Conservation (phyloP, 1,140 invertebrate genomes). For the Drosophila serrata region DNA sequence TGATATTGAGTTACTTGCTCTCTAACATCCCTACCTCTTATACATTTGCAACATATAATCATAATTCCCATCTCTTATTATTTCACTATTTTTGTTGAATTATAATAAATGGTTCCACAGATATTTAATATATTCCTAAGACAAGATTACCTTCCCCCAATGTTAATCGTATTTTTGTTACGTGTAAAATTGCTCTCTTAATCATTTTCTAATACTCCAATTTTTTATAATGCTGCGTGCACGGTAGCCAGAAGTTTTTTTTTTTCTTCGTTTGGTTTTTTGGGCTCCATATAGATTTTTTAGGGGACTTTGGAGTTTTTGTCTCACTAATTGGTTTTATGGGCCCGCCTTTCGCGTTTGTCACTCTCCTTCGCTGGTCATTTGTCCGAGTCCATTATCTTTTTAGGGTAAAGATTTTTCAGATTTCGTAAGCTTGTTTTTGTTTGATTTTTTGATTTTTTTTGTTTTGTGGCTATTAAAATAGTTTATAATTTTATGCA, state of each 20-base stretch:
- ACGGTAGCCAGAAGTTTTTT: conserved; percentile 46
- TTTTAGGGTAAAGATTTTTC: conserved; percentile 40
- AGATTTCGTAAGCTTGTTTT: conserved; percentile 50
- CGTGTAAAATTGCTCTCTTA: conserved; percentile 10
- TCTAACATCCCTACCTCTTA: too few relatives aligned
- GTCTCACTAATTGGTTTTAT: conserved; percentile 61
- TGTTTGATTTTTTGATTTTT: not conserved
- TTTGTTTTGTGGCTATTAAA: conserved; percentile 46
- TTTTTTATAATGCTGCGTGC: conserved; percentile 23
- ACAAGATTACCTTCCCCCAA: too few relatives aligned
- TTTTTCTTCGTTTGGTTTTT: conserved; percentile 8
- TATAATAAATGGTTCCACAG: not conserved
- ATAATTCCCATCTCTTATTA: too few relatives aligned
- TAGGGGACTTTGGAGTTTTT: conserved; percentile 15
- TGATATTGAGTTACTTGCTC: too few relatives aligned
- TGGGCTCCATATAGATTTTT: conserved; percentile 1
- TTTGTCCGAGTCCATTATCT: conserved; percentile 60
- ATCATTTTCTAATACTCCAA: conserved; percentile 42
- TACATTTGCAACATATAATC: too few relatives aligned
- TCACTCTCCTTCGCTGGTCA: conserved; percentile 42
- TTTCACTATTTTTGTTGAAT: too few relatives aligned
- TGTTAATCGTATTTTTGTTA: conserved; percentile 7
- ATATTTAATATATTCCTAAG: too few relatives aligned
- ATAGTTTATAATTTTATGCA: conserved; percentile 71
- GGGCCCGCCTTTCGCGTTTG: conserved; percentile 32